A percentile compares a stretch with the other conserved stretches of the same genome.
phyloP scores from a whole-genome alignment of 1,140 invertebrate species.

The Carposina sasakii region DNA sequence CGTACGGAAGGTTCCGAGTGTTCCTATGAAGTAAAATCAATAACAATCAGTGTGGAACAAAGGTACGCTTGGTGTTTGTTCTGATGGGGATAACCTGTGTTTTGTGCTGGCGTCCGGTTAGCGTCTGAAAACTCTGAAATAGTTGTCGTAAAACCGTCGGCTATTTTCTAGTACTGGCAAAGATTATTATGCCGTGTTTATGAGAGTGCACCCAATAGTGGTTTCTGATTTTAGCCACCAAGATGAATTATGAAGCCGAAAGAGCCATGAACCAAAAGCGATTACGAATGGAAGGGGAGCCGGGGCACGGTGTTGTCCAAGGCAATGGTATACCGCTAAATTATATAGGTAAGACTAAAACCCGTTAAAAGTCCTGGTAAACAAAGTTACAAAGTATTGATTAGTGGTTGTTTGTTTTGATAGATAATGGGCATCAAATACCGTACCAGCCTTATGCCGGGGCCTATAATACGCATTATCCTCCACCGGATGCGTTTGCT shows the following conservation, averaged over 20 bases:
- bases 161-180: too few species aligned
- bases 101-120: slow-evolving; percentile 70
- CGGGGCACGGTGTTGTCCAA: slow-evolving; percentile 67
- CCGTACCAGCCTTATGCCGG: slow-evolving; percentile 69
- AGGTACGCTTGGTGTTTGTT: slow-evolving; percentile 72
- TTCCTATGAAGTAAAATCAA: slow-evolving; percentile 68
- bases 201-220: slow-evolving; percentile 30
- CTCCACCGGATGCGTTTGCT: slow-evolving; percentile 64
- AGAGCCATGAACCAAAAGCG: slow-evolving; percentile 71
- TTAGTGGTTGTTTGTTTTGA: neutral
- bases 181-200: slow-evolving; percentile 24
- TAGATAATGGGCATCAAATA: slow-evolving; percentile 72
- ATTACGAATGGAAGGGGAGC: slow-evolving; percentile 69
- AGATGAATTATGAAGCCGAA: slow-evolving; percentile 73
- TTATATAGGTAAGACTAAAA: slow-evolving; percentile 59
- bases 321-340: slow-evolving; percentile 69
- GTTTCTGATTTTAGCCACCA: slow-evolving; percentile 62
- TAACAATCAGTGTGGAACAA: slow-evolving; percentile 68
- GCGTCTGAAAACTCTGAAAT: too few species aligned
- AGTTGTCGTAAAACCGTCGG: too few species aligned
- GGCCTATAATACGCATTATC: slow-evolving; percentile 70
- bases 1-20: slow-evolving; percentile 49
- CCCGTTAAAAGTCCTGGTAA: neutral
- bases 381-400: neutral
- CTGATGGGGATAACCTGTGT: slow-evolving; percentile 69